A percentile compares a stretch with the other conserved stretches of the same genome.
These are phyloP conservation scores for Aix galericulata DNA, from an alignment of 2,113 vertebrate genomes.

Conservation along the genomic window DNA sequence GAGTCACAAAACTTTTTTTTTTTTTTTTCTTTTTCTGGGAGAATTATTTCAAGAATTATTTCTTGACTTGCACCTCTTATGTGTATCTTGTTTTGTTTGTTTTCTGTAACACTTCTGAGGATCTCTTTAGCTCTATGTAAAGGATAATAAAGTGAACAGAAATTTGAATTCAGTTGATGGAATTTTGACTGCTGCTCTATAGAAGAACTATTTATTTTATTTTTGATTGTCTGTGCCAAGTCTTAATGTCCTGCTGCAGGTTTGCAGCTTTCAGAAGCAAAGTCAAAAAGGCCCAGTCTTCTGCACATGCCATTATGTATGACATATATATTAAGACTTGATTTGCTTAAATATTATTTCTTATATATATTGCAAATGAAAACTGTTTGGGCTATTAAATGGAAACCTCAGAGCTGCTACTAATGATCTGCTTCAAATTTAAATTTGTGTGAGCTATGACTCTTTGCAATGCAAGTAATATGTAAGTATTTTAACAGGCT, in stretches of 20 bases:
- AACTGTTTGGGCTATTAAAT: neutral
- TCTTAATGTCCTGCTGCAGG: neutral
- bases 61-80: neutral
- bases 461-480: neutral
- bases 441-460: neutral
- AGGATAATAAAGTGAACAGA: neutral
- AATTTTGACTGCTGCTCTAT: neutral
- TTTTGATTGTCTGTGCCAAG: neutral
- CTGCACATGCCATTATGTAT: neutral
- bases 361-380: neutral
- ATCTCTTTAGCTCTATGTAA: neutral
- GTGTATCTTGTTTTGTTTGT: neutral
- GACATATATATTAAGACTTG: fast-evolving
- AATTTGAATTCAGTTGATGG: neutral
- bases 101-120: neutral
- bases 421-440: neutral
- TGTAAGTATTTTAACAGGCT: neutral
- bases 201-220: neutral
- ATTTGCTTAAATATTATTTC: neutral
- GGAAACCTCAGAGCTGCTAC: neutral
- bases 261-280: neutral
- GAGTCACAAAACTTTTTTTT: neutral
- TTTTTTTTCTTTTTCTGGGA: neutral
- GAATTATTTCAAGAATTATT: neutral
- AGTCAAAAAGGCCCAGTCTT: neutral